Conservation (phyloP, 2,888 invertebrate genomes). For the Erynnis tages region DNA sequence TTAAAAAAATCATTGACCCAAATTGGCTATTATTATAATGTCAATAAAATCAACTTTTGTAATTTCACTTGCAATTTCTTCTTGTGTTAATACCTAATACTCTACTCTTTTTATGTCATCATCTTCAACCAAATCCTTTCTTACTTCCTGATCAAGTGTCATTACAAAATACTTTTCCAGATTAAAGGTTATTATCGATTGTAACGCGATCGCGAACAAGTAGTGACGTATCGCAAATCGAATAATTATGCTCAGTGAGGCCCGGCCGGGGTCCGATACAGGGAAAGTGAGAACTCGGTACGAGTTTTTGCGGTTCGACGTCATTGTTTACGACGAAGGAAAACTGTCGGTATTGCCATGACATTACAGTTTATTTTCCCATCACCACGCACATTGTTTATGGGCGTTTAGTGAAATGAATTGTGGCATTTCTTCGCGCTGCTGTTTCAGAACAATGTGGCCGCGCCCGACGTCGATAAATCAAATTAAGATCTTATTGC, state of each 20-base stretch:
- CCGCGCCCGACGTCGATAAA: slow-evolving; percentile 23
- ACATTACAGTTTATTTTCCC: slow-evolving; percentile 17
- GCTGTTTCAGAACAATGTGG: slow-evolving; percentile 14
- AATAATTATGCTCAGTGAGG: slow-evolving; percentile 50
- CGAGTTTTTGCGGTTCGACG: slow-evolving; percentile 23
- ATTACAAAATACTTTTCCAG: too few species aligned
- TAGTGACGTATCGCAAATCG: slow-evolving; percentile 43
- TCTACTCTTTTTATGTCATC: too few species aligned
- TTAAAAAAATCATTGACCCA: too few species aligned
- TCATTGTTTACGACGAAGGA: slow-evolving; percentile 18
- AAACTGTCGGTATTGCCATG: slow-evolving; percentile 20
- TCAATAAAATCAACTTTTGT: too few species aligned
- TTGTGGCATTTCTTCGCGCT: slow-evolving; percentile 21
- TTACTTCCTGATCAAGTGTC: too few species aligned
- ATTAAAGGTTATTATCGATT: background rate
- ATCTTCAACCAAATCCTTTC: too few species aligned
- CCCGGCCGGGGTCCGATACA: slow-evolving; percentile 48
- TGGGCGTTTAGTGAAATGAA: slow-evolving; percentile 15
- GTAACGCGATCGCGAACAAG: slow-evolving; percentile 39
- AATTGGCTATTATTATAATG: too few species aligned
- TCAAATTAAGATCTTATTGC: slow-evolving; percentile 28
- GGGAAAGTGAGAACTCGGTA: slow-evolving; percentile 62
- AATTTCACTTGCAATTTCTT: too few species aligned
- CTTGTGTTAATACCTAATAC: too few species aligned
- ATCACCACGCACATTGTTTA: slow-evolving; percentile 3